phyloP scores from a whole-genome alignment of 2,888 invertebrate species.

The Listrodromus nycthemerus region DNA sequence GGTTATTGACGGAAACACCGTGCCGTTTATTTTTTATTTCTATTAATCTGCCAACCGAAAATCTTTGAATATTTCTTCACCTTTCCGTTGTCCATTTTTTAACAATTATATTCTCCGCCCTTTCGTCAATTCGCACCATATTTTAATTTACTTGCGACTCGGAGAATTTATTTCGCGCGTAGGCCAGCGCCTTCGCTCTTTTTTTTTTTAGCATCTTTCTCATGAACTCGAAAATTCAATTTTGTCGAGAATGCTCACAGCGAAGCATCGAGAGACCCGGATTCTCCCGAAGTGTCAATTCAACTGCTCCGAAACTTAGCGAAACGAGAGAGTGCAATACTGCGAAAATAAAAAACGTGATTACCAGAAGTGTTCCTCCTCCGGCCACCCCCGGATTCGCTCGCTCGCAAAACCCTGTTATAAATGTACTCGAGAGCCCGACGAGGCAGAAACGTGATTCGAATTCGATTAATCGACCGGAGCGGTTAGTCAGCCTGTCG shows the following conservation, averaged over 20 bases:
- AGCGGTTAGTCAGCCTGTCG: constrained; percentile 18
- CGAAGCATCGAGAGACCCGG: background rate
- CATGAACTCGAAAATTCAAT: background rate
- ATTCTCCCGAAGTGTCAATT: constrained; percentile 40
- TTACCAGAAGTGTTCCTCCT: constrained; percentile 43
- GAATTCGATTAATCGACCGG: constrained; percentile 63
- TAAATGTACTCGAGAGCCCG: constrained; percentile 57
- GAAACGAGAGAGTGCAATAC: constrained; percentile 40
- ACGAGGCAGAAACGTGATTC: constrained; percentile 63
- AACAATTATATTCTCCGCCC: no score
- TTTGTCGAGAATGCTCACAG: background rate
- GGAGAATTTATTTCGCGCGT: background rate
- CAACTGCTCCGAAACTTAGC: constrained; percentile 25
- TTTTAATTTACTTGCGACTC: background rate
- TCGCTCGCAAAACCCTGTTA: constrained; percentile 57
- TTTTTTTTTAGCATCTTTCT: constrained; percentile 9
- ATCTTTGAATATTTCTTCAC: no score
- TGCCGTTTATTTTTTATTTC: no score
- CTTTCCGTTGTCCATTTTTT: no score
- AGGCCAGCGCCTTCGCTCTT: background rate
- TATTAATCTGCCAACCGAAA: no score
- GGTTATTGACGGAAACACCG: no score
- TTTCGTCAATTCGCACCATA: no score
- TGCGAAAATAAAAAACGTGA: constrained; percentile 46
- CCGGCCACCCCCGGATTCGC: constrained; percentile 3